Evolutionary conservation across 30 jellyfish, hydroid and myxozoan genomes (phyloP), one percentile per base, ranked within the genome.

Genomic region (Chrysaora quinquecirrha): DNA sequence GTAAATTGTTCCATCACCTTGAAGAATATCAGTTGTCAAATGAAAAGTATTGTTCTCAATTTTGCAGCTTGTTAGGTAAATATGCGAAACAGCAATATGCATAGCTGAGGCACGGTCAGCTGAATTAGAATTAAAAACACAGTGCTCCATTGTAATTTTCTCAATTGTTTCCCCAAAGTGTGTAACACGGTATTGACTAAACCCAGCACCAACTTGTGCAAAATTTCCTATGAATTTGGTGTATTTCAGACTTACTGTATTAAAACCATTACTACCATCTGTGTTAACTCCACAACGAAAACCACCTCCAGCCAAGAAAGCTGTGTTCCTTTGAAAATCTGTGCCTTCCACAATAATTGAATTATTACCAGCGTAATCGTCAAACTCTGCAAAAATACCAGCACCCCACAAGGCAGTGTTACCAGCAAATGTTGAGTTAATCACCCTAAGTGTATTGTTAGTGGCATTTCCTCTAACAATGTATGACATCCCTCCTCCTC

Each of bases 361-460:
- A 72, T 83, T 90, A 11, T 48, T 47, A 0, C 85, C 93, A 34
- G 87, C 61, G 20, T 48, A 6, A 28, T 64, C 89, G 20, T 71
- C 80, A 76, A 83, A 84, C 64, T 73, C 88, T 12, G 86, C 86
- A 68, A 43, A 90, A 6, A 82, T 20, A 18, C 95, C 97, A 75
- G 85, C 97, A 43, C 97, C 97, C 91, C 91, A 83, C 23, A 82
- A 61, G 31, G 97, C 97, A n/a, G 10, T 34, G 90, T 90, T 90
- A 24, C 50, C 47, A 20, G 54, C 31, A 54, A 90, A 90, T 21
- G 22, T n/a, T 49, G 84, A 74, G 19, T 71, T 78, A 2, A 9
- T 50, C 4, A 90, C 52, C 48, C 34, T 25, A 46, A 90, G 50
- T n/a, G 12, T 34, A 63, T 83, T 90, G 60, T 72, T 79, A 1